Conservation (phyloP, 2,888 invertebrate genomes). For the Plutella xylostella region DNA sequence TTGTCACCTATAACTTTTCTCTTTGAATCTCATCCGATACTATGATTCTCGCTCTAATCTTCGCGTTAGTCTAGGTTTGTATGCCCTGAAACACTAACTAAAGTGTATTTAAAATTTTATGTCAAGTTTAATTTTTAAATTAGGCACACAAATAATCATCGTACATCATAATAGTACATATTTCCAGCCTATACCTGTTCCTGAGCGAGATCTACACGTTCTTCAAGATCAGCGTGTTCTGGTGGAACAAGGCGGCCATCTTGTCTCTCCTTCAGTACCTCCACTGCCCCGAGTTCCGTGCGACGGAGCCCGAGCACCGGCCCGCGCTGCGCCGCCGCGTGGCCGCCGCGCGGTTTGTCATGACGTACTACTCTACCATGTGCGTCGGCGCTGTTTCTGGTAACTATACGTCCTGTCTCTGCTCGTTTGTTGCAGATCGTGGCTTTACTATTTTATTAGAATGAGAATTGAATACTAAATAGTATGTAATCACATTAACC, state of each 20-base stretch:
- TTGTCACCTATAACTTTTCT: too few relatives aligned
- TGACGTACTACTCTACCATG: constrained; percentile 56
- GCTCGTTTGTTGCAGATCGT: constrained; percentile 2
- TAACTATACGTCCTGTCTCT: constrained; percentile 19
- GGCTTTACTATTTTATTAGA: too few relatives aligned
- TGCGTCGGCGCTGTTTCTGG: constrained; percentile 60
- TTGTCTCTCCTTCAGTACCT: constrained; percentile 44
- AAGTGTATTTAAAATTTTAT: too few relatives aligned
- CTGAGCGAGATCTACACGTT: constrained; percentile 65
- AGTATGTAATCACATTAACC: too few relatives aligned
- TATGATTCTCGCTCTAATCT: too few relatives aligned
- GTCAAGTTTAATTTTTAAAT: too few relatives aligned
- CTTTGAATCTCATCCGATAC: too few relatives aligned
- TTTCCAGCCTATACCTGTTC: constrained; percentile 58
- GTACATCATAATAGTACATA: too few relatives aligned
- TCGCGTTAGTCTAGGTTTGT: too few relatives aligned
- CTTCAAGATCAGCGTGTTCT: constrained; percentile 56
- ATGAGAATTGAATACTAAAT: too few relatives aligned
- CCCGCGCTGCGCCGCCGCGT: constrained; percentile 47
- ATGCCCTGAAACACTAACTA: too few relatives aligned
- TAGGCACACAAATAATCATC: too few relatives aligned
- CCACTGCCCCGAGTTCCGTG: constrained; percentile 48
- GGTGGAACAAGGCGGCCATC: constrained; percentile 53
- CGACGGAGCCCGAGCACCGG: constrained; percentile 46
- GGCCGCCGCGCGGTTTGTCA: constrained; percentile 47